Percentiles rank a stretch among this genome's conserved stretches.
Evolutionary conservation across 2,113 vertebrate genomes (phyloP).

Genomic region (Eulemur rufifrons): DNA sequence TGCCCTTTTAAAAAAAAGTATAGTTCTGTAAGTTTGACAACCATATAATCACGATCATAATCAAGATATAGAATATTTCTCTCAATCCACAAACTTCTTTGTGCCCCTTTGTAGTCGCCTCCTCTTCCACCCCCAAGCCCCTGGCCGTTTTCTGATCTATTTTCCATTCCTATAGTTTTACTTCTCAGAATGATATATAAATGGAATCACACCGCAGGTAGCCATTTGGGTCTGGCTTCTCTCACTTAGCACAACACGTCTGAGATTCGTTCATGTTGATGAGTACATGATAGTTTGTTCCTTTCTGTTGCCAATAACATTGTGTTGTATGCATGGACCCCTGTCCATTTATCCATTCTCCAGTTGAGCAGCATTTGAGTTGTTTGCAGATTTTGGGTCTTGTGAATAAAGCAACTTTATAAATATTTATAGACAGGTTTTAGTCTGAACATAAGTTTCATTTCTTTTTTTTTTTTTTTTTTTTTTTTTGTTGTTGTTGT

Average conservation of each 20-base stretch:
- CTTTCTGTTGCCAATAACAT: background rate
- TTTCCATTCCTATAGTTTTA: background rate
- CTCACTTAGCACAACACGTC: background rate
- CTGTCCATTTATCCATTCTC: background rate
- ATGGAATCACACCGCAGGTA: background rate
- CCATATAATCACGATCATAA: background rate
- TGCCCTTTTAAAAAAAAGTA: background rate
- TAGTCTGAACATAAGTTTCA: background rate
- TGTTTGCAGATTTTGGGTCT: conserved; percentile 39
- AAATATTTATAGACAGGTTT: background rate
- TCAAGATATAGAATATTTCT: background rate
- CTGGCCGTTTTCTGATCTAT: background rate
- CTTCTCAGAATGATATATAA: background rate
- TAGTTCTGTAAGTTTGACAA: background rate
- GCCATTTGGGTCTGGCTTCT: background rate
- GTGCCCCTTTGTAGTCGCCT: background rate
- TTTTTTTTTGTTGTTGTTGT: too few relatives aligned
- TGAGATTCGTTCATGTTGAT: background rate
- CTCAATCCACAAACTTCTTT: background rate
- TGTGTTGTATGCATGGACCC: background rate
- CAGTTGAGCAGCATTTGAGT: background rate
- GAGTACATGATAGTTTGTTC: background rate
- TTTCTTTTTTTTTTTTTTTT: too few relatives aligned
- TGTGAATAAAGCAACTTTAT: background rate
- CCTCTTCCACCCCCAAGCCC: background rate